A percentile compares a stretch with the other conserved stretches of the same genome.
Conservation (phyloP, 2,888 invertebrate species). For the Philonicus albiceps region DNA sequence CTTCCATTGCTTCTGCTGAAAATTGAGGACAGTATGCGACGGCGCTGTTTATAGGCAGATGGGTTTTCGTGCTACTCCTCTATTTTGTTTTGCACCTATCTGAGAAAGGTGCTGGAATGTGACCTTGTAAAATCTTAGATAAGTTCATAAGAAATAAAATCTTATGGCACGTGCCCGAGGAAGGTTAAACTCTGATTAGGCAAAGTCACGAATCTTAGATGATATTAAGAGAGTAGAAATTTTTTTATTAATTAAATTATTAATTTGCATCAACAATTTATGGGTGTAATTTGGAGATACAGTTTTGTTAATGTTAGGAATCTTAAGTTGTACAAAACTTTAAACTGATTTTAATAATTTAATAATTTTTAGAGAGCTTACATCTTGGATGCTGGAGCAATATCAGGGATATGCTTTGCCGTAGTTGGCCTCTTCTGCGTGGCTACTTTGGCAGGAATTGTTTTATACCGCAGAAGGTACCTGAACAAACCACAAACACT, state of each 20-base stretch:
- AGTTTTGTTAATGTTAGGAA: neutral
- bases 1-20: neutral
- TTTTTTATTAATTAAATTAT: neutral
- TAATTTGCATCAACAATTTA: neutral
- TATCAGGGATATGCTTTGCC: slow-evolving; percentile 75
- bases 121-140: neutral
- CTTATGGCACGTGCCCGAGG: neutral
- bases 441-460: slow-evolving; percentile 72
- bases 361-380: slow-evolving; percentile 54
- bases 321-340: too few relatives aligned
- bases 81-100: neutral
- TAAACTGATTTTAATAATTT: neutral
- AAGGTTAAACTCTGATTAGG: neutral
- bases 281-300: too few relatives aligned
- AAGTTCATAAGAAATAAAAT: neutral
- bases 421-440: slow-evolving; percentile 71
- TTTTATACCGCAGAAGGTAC: slow-evolving; percentile 75
- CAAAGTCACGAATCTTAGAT: neutral
- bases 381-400: slow-evolving; percentile 68
- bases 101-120: neutral
- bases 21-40: neutral
- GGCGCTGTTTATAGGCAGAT: neutral
- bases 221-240: neutral
- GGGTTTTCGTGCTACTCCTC: neutral
- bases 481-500: slow-evolving; percentile 84